These are phyloP conservation scores for Heliconius aoede DNA, from an alignment of 2,888 invertebrate species.

Conservation along the genomic window DNA sequence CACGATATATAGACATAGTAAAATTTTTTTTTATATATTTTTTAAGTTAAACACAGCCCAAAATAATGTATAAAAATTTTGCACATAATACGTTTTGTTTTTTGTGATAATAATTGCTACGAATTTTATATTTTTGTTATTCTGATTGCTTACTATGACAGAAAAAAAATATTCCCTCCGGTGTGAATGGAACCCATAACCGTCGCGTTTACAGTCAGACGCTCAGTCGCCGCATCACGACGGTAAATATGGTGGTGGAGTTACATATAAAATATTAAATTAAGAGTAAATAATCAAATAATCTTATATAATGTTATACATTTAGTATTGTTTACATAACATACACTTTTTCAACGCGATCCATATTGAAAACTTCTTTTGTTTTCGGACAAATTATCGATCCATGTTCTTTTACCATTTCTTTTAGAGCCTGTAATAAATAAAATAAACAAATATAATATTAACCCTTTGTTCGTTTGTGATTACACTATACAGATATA, in stretches of 20 bases:
- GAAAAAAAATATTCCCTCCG: no score
- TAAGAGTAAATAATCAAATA: slow-evolving; percentile 1
- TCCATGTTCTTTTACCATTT: slow-evolving; percentile 97
- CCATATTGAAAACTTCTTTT: slow-evolving; percentile 94
- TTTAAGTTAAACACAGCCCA: background rate
- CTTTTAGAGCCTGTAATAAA: slow-evolving; percentile 88
- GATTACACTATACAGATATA: no score
- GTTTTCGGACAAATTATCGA: slow-evolving; percentile 97
- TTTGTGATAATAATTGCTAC: no score
- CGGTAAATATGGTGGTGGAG: background rate
- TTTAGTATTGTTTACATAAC: slow-evolving; percentile 90
- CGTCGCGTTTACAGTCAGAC: no score
- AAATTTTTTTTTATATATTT: no score
- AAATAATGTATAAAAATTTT: no score
- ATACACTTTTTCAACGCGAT: slow-evolving; percentile 97
- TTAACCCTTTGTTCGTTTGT: background rate
- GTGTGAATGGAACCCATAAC: no score
- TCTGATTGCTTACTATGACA: no score
- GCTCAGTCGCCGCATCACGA: no score
- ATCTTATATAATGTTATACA: background rate
- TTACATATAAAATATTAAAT: slow-evolving; percentile 1
- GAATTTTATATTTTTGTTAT: no score
- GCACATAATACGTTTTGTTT: no score
- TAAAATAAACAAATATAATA: background rate
- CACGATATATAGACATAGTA: background rate